A percentile compares a stretch with the other conserved stretches of the same genome.
phyloP scores from a whole-genome alignment of 2,888 invertebrate genomes.

The Eledona agricola region DNA sequence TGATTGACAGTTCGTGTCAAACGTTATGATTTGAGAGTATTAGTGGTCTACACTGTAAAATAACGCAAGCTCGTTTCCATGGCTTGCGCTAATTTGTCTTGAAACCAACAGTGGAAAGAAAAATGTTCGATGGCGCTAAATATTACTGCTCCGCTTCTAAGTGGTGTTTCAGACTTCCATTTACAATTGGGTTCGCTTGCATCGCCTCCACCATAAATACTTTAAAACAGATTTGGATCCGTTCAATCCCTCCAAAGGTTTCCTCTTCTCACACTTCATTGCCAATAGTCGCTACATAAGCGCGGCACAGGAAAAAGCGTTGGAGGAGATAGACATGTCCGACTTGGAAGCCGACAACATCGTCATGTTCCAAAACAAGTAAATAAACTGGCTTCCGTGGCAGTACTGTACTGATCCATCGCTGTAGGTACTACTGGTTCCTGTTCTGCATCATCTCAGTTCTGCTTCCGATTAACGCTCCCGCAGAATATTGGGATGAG shows the following conservation, averaged over 20 bases:
- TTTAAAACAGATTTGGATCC: constrained; percentile 83
- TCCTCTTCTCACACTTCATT: constrained; percentile 81
- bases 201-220: constrained; percentile 83
- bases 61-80: too few species aligned
- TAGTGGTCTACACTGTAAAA: too few species aligned
- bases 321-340: constrained; percentile 76
- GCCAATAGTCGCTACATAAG: constrained; percentile 74
- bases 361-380: constrained; percentile 85
- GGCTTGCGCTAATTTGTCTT: too few species aligned
- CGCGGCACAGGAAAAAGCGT: constrained; percentile 70
- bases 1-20: too few species aligned
- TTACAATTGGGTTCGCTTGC: constrained; percentile 84
- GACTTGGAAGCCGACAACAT: constrained; percentile 81
- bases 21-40: too few species aligned
- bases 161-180: constrained; percentile 73
- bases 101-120: too few species aligned
- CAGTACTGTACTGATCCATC: constrained; percentile 33
- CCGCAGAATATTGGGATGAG: constrained; percentile 83
- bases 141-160: background rate
- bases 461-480: constrained; percentile 78
- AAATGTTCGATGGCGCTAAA: background rate
- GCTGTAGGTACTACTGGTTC: constrained; percentile 73
- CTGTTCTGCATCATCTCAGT: constrained; percentile 72
- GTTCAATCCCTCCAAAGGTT: constrained; percentile 80
- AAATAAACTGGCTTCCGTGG: background rate